Evolutionary conservation across 2,113 vertebrate genomes (phyloP).

Genomic region (Microcebus griseorufus): DNA sequence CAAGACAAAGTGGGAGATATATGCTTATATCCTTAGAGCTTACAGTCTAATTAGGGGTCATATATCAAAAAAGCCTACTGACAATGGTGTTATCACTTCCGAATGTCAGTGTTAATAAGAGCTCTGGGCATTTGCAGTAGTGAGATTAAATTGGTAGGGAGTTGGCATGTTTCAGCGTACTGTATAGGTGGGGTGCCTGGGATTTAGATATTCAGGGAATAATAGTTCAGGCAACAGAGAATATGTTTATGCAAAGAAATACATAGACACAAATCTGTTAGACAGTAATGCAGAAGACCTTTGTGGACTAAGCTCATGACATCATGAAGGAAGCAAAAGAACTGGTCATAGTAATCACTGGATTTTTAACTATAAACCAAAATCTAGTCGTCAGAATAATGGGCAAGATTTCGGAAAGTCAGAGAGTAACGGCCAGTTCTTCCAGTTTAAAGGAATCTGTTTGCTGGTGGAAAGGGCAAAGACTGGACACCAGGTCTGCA

Average conservation of each 20-base stretch:
- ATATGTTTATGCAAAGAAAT: neutral
- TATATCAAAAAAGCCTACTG: neutral
- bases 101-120: neutral
- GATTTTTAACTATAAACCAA: slow-evolving; percentile 41
- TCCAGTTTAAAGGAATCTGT: slow-evolving; percentile 51
- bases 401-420: neutral
- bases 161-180: neutral
- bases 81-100: neutral
- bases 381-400: slow-evolving; percentile 42
- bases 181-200: neutral
- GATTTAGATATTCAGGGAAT: neutral
- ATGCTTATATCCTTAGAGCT: neutral
- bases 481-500: slow-evolving; percentile 43
- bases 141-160: neutral
- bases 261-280: neutral
- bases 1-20: neutral
- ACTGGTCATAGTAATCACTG: neutral
- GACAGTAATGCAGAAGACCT: neutral
- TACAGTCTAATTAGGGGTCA: neutral
- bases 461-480: slow-evolving; percentile 65
- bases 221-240: neutral
- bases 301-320: neutral
- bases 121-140: neutral
- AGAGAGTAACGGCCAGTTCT: slow-evolving; percentile 22
- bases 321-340: neutral